A percentile compares a stretch with the other conserved stretches of the same genome.
Conservation (phyloP, 2,888 invertebrate genomes). For the Chrysotoxum bicinctum region DNA sequence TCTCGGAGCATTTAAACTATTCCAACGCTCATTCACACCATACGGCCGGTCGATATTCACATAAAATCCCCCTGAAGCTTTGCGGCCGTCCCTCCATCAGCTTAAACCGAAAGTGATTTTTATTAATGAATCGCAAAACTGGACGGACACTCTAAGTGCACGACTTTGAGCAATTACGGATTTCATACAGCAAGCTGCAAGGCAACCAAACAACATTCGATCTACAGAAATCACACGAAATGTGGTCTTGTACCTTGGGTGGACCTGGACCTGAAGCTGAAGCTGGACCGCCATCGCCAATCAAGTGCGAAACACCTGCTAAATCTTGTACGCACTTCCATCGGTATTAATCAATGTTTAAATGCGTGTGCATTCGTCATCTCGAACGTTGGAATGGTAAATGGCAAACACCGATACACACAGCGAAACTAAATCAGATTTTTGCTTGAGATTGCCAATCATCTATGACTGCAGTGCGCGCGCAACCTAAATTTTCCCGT, state of each 20-base stretch:
- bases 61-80: slow-evolving; percentile 29
- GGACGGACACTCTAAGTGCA: slow-evolving; percentile 63
- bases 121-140: slow-evolving; percentile 68
- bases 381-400: slow-evolving; percentile 13
- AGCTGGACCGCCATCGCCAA: slow-evolving; percentile 11
- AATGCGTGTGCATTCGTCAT: slow-evolving; percentile 65
- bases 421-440: slow-evolving; percentile 52
- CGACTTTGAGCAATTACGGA: slow-evolving; percentile 62
- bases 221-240: slow-evolving; percentile 66
- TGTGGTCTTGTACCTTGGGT: slow-evolving; percentile 73
- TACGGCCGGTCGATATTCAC: slow-evolving; percentile 46
- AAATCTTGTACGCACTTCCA: slow-evolving; percentile 72
- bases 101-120: slow-evolving; percentile 54
- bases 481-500: slow-evolving; percentile 66
- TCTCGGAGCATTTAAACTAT: slow-evolving; percentile 57
- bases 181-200: slow-evolving; percentile 47
- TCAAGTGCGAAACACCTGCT: slow-evolving; percentile 66
- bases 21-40: slow-evolving; percentile 67
- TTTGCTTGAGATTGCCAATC: slow-evolving; percentile 58
- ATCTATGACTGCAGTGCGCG: slow-evolving; percentile 52
- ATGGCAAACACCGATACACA: slow-evolving; percentile 7
- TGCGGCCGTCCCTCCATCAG: neutral
- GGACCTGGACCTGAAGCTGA: slow-evolving; percentile 45
- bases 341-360: slow-evolving; percentile 68
- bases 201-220: slow-evolving; percentile 65